phyloP scores from a whole-genome alignment of 2,888 invertebrate genomes.

The Hypena proboscidalis region DNA sequence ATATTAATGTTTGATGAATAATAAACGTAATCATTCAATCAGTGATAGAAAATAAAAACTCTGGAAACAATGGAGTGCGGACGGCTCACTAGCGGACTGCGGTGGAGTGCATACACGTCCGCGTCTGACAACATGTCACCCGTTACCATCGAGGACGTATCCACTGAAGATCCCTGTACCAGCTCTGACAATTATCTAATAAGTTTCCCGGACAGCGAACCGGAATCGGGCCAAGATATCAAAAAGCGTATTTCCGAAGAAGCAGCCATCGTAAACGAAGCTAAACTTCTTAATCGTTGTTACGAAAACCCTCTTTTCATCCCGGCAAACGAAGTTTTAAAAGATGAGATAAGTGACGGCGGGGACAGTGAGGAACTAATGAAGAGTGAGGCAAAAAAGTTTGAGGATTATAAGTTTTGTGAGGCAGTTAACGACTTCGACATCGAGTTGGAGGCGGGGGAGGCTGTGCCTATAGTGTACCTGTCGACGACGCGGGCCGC shows the following conservation, averaged over 20 bases:
- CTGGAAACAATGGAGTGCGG: conserved; percentile 70
- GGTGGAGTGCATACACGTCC: conserved; percentile 63
- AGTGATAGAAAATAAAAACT: conserved; percentile 40
- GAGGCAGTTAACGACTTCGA: conserved; percentile 79
- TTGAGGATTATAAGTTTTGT: conserved; percentile 77
- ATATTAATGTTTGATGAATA: conserved; percentile 44
- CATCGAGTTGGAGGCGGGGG: conserved; percentile 72
- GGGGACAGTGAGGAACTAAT: conserved; percentile 67
- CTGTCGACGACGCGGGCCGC: conserved; percentile 82
- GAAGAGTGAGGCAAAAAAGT: conserved; percentile 72
- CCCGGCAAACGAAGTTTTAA: conserved; percentile 66
- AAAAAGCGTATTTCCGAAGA: conserved; percentile 49
- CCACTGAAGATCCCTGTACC: conserved; percentile 50
- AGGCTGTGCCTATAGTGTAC: conserved; percentile 77
- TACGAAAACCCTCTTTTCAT: conserved; percentile 74
- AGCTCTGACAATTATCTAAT: conserved; percentile 66
- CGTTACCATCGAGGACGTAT: conserved; percentile 54
- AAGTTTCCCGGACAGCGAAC: conserved; percentile 67
- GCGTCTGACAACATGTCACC: conserved; percentile 50
- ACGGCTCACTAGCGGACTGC: conserved; percentile 58
- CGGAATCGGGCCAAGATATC: conserved; percentile 48
- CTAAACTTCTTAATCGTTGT: conserved; percentile 60
- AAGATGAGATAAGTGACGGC: conserved; percentile 66
- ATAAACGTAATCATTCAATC: conserved; percentile 51
- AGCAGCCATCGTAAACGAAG: conserved; percentile 44